Base-by-base conservation (phyloP, 2,888 invertebrate genomes). In the Ptilodon capucinus region DNA sequence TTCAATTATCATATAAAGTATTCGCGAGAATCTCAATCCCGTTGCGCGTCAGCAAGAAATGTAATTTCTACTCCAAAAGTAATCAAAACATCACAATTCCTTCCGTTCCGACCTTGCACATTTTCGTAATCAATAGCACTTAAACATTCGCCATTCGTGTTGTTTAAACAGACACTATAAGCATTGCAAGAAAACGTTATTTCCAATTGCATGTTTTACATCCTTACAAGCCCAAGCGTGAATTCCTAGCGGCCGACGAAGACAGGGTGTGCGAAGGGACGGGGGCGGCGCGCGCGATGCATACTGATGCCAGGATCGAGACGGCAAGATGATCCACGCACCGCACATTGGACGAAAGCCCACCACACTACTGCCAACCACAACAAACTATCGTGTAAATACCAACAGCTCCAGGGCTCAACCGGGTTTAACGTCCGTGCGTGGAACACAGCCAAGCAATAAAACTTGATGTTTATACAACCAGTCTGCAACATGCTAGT, bases 391-490 rank as follows among this genome's bases (percentile, higher is more conserved):
- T 75, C 74, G 71, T 79, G 83, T 81, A 83, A 84, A 86, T 80
- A 84, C 81, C 70, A 76, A 74, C 75, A 70, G 81, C 82, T n/a
- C 64, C 66, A 75, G 77, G 77, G 79, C 78, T 81, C 71, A 70
- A 68, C 73, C 75, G 77, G 82, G 83, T 81, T 86, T 84, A 84
- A 85, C 82, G 80, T 76, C 77, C 81, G 74, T 80, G 84, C 84
- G 85, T 90, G 90, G 90, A 90, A 86, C 86, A 81, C 76, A 81
- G 90, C 90, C 90, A 90, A 90, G 84, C 86, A 85, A 89, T 90
- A 89, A 90, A 89, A 87, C 84, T 84, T 84, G 80, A 86, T 88
- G 90, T 89, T 88, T 86, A 83, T 84, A 85, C 78, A 80, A 74
- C 76, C 74, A 83, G 80, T 83, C 82, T 74, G 81, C 81, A 79